Evolutionary conservation across 2,888 invertebrate species (phyloP).

Genomic region (Calameuta filiformis): DNA sequence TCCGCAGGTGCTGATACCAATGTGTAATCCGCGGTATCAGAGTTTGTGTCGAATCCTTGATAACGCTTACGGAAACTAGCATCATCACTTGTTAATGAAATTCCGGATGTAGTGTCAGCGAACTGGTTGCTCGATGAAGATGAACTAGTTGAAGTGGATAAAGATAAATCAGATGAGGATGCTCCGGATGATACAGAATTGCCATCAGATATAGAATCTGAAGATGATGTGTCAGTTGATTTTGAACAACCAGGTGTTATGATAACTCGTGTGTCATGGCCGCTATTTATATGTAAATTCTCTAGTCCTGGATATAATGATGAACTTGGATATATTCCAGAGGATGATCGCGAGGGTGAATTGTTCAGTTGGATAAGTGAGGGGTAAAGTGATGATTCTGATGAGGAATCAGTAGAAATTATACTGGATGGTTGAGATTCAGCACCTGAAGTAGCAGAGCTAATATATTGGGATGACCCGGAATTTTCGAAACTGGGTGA

Average conservation of each 20-base stretch:
- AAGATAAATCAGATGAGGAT: neutral
- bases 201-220: neutral
- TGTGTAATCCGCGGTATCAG: neutral
- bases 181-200: neutral
- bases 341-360: neutral
- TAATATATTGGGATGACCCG: neutral
- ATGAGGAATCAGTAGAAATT: neutral
- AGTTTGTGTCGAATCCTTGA: neutral
- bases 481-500: neutral
- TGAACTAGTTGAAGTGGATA: slow-evolving; percentile 1
- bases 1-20: neutral
- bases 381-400: neutral
- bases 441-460: neutral
- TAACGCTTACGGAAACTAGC: neutral
- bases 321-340: neutral
- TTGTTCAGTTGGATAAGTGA: neutral
- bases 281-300: neutral
- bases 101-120: neutral
- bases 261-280: neutral
- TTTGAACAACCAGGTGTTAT: neutral
- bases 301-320: neutral
- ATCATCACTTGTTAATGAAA: neutral
- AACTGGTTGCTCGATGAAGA: neutral
- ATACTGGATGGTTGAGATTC: neutral
- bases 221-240: neutral